phyloP scores from a whole-genome alignment of 2,888 invertebrate genomes.

The Heteropelma amictum region DNA sequence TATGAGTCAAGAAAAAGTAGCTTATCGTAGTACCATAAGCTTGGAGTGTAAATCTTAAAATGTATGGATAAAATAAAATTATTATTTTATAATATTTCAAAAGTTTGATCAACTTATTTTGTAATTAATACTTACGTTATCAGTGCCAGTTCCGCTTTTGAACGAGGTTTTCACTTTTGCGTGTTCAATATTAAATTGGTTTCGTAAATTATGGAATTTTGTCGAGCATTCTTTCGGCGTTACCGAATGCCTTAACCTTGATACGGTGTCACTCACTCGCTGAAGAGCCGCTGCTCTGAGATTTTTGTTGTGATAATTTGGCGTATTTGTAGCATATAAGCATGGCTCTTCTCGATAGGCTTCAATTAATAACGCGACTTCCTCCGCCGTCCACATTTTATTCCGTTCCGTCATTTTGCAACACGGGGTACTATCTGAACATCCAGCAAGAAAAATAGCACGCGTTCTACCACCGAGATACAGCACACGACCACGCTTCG shows the following conservation, averaged over 20 bases:
- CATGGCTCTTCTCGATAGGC: slow-evolving; percentile 6
- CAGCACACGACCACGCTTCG: slow-evolving; percentile 20
- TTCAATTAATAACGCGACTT: slow-evolving; percentile 7
- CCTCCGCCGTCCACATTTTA: slow-evolving; percentile 11
- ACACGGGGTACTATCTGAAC: neutral
- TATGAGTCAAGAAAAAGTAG: slow-evolving; percentile 11
- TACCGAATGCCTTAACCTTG: neutral
- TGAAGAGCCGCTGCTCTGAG: slow-evolving; percentile 1
- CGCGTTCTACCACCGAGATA: slow-evolving; percentile 8
- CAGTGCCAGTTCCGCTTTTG: too few species aligned
- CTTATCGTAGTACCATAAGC: slow-evolving; percentile 3
- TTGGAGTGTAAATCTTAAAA: slow-evolving; percentile 10
- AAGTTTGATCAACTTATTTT: slow-evolving; percentile 1
- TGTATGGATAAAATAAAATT: neutral
- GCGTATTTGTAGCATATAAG: slow-evolving; percentile 8
- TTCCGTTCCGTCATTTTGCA: slow-evolving; percentile 1
- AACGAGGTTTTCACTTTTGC: slow-evolving; percentile 10
- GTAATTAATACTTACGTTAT: slow-evolving; percentile 4
- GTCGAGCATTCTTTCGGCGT: slow-evolving; percentile 6
- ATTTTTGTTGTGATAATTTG: slow-evolving; percentile 14
- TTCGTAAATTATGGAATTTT: slow-evolving; percentile 17
- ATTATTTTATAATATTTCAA: slow-evolving; percentile 11
- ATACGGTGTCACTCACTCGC: slow-evolving; percentile 4
- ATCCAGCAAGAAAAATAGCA: slow-evolving; percentile 20
- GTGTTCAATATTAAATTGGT: slow-evolving; percentile 11